Evolutionary conservation across 2,888 invertebrate genomes (phyloP).

Genomic region (Microplitis deprimator): DNA sequence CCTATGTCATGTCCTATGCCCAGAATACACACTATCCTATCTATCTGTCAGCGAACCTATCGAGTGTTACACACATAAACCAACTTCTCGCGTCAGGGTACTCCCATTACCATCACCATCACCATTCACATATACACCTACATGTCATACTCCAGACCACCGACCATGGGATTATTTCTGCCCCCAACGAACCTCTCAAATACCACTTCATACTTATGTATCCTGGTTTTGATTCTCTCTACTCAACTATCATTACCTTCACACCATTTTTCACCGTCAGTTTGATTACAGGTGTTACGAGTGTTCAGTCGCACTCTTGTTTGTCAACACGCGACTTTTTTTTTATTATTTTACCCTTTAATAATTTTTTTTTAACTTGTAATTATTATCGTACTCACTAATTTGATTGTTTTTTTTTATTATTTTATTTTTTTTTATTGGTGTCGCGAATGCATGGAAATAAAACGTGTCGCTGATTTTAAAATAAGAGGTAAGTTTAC

Average conservation of each 20-base stretch:
- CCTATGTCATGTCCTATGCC: slow-evolving; percentile 17
- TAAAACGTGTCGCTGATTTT: no score
- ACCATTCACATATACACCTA: not conserved
- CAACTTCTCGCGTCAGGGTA: slow-evolving; percentile 14
- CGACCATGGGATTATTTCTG: slow-evolving; percentile 30
- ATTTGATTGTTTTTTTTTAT: not conserved
- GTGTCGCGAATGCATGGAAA: no score
- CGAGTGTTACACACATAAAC: not conserved
- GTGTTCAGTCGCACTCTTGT: slow-evolving; percentile 49
- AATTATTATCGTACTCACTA: not conserved
- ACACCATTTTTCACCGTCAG: slow-evolving; percentile 64
- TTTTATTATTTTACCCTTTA: not conserved
- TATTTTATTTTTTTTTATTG: not conserved
- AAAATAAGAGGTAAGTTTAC: no score
- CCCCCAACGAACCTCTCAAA: slow-evolving; percentile 48
- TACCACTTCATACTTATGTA: slow-evolving; percentile 39
- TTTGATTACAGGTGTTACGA: slow-evolving; percentile 69
- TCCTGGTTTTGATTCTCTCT: slow-evolving; percentile 51
- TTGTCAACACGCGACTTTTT: slow-evolving; percentile 33
- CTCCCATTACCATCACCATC: slow-evolving; percentile 21
- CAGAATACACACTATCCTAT: not conserved
- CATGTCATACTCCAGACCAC: slow-evolving; percentile 7
- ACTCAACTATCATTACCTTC: slow-evolving; percentile 61
- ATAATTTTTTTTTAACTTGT: not conserved
- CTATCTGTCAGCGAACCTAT: slow-evolving; percentile 6